Percentiles rank a stretch among this genome's conserved stretches.
phyloP scores from a whole-genome alignment of 2,888 invertebrate species.

The Automeris io region DNA sequence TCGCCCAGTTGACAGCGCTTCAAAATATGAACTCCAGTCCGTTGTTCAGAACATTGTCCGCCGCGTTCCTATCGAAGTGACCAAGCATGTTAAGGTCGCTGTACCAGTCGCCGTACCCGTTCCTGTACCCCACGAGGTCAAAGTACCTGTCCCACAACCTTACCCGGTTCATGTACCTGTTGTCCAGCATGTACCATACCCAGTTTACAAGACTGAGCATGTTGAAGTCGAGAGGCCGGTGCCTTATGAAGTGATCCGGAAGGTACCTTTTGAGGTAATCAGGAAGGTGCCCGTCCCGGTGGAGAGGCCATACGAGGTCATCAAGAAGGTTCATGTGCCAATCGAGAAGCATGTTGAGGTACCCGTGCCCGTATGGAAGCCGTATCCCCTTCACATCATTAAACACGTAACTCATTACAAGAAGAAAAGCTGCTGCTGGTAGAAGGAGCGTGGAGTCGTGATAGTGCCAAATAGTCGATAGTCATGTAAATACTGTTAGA shows the following conservation, averaged over 20 bases:
- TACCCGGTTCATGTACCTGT: constrained; percentile 67
- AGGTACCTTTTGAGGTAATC: constrained; percentile 64
- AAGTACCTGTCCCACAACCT: constrained; percentile 64
- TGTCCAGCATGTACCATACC: constrained; percentile 63
- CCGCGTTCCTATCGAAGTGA: constrained; percentile 64
- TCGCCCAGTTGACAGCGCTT: constrained; percentile 31
- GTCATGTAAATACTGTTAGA: constrained; percentile 67
- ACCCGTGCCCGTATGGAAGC: constrained; percentile 65
- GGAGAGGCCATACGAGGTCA: constrained; percentile 64
- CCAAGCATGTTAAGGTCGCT: constrained; percentile 52
- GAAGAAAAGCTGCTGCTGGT: constrained; percentile 69
- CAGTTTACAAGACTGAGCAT: constrained; percentile 63
- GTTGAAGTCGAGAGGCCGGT: constrained; percentile 64
- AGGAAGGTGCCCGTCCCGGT: constrained; percentile 59
- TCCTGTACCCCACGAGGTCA: constrained; percentile 60
- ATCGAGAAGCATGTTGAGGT: constrained; percentile 64
- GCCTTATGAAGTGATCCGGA: constrained; percentile 55
- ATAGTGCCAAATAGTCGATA: constrained; percentile 70
- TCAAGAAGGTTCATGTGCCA: constrained; percentile 62
- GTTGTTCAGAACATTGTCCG: constrained; percentile 65
- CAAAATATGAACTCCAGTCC: constrained; percentile 62
- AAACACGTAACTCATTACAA: constrained; percentile 71
- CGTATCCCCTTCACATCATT: constrained; percentile 66
- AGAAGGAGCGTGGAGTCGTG: constrained; percentile 37
- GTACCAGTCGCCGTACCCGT: constrained; percentile 60